Percentiles rank a stretch among this genome's conserved stretches.
Evolutionary conservation across 1,140 invertebrate genomes (phyloP).

Genomic region (Dinothrombium tinctorium): DNA sequence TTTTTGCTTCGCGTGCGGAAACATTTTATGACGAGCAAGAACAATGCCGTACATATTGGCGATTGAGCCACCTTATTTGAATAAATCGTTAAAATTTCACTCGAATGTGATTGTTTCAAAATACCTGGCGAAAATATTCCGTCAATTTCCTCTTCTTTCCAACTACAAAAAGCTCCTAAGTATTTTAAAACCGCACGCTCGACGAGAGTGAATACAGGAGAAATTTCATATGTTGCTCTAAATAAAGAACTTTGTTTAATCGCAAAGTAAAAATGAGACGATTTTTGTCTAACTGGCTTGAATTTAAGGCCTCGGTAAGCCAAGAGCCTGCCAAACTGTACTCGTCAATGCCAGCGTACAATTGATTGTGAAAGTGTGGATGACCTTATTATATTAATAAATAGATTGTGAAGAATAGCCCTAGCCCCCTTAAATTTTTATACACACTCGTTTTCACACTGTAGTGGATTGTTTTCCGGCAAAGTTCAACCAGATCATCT

Average conservation of each 20-base stretch:
- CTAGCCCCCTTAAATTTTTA: neutral
- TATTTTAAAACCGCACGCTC: slow-evolving; percentile 73
- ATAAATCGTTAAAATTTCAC: neutral
- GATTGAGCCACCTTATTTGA: slow-evolving; percentile 48
- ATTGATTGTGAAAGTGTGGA: slow-evolving; percentile 90
- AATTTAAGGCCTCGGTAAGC: slow-evolving; percentile 87
- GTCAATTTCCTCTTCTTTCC: slow-evolving; percentile 39
- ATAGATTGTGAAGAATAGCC: neutral
- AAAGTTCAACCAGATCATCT: slow-evolving; percentile 69
- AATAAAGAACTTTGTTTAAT: neutral
- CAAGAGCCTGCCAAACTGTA: slow-evolving; percentile 88
- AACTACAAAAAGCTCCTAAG: slow-evolving; percentile 78
- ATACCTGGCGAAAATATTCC: slow-evolving; percentile 73
- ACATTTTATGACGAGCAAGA: slow-evolving; percentile 75
- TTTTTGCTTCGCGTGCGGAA: slow-evolving; percentile 74
- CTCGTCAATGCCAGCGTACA: slow-evolving; percentile 77
- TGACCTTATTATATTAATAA: slow-evolving; percentile 37
- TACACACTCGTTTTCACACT: slow-evolving; percentile 50
- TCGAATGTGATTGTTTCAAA: neutral
- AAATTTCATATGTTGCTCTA: slow-evolving; percentile 79
- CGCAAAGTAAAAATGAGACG: too few relatives aligned
- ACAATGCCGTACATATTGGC: slow-evolving; percentile 91
- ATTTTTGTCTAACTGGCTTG: slow-evolving; percentile 77
- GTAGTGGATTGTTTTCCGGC: slow-evolving; percentile 67
- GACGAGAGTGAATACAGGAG: slow-evolving; percentile 95